Percentiles rank a stretch among this genome's conserved stretches.
These are phyloP conservation scores for Rotaria magnacalcarata DNA, from an alignment of 2,888 invertebrate genomes.

Conservation along the genomic window DNA sequence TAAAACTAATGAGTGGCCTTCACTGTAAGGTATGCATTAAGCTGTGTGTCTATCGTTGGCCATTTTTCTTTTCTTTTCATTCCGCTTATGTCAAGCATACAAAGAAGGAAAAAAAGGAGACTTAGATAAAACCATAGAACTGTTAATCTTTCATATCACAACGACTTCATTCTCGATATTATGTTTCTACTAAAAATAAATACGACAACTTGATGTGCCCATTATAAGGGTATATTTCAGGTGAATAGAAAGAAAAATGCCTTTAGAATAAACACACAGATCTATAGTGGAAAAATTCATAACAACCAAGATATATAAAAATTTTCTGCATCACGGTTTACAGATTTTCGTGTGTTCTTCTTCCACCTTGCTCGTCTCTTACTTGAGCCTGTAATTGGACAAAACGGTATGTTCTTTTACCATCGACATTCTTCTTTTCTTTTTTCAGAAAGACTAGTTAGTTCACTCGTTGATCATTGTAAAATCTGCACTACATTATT, in stretches of 20 bases:
- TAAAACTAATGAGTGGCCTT: background rate
- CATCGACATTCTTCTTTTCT: background rate
- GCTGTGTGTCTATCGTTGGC: background rate
- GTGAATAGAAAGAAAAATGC: too few relatives aligned
- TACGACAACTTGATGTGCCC: background rate
- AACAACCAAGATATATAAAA: background rate
- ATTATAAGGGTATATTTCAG: too few relatives aligned
- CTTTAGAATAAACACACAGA: too few relatives aligned
- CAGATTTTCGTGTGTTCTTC: background rate
- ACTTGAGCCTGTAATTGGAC: background rate
- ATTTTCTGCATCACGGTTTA: background rate
- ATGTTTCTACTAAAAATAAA: background rate
- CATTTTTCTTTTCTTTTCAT: constrained; percentile 11
- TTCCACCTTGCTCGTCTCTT: background rate
- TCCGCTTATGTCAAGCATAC: background rate
- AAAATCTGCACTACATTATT: constrained; percentile 22
- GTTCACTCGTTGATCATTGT: background rate
- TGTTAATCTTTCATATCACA: background rate
- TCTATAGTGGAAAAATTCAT: background rate
- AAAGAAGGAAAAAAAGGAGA: background rate
- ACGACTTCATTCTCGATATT: background rate
- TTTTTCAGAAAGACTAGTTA: background rate
- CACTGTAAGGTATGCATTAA: background rate
- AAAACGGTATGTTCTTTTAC: background rate
- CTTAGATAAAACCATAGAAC: background rate